Base-by-base conservation (phyloP, 2,888 invertebrate species). In the Drosophila villosipedis region DNA sequence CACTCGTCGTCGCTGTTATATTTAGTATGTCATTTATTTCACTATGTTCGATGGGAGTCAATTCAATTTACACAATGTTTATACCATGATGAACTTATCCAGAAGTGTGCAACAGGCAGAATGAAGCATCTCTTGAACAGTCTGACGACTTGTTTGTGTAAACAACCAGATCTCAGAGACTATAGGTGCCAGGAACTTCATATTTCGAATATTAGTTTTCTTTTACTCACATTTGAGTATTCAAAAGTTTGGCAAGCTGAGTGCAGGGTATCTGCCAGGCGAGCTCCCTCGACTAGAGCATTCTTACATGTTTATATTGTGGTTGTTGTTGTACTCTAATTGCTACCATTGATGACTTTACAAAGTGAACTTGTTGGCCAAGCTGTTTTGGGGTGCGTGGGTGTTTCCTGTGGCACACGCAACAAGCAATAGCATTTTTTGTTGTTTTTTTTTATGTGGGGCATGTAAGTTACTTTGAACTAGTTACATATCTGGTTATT, bases 361-460 rank as follows among this genome's bases (percentile, higher is more conserved):
- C 72, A 64, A 50, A 50, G 49, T 62, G 22, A 19, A 28, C 71
- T 68, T 72, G 76, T 76, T 76, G 67, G 57, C 64, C 37, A 31
- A 31, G 59, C 39, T 58, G 16, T n/a, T 61, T 61, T 33, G 43
- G 22, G 28, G 7, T 1, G 16, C 54, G 79, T 84, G 64, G 84
- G 84, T 82, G 84, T 88, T 88, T 82, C 83, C 85, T 81, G 76
- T 53, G 35, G 30, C 54, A 76, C 81, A 83, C 76, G 73, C 81
- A 83, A 58, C 47, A 53, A 52, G 52, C 62, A 82, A 73, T 76
- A 78, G 25, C 70, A 83, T 73, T 73, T 67, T 33, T 60, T 28
- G 49, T 25, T 25, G 2, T 25, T 22, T 47, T 22, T 47, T 25
- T 25, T 59, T 28, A 31, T 37, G 59, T 33, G 50, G 19, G 10